Evolutionary conservation across 2,797 vertebrate species (phyloP), one percentile per base, ranked within the genome.

Genomic region (Microcaecilia unicolor): DNA sequence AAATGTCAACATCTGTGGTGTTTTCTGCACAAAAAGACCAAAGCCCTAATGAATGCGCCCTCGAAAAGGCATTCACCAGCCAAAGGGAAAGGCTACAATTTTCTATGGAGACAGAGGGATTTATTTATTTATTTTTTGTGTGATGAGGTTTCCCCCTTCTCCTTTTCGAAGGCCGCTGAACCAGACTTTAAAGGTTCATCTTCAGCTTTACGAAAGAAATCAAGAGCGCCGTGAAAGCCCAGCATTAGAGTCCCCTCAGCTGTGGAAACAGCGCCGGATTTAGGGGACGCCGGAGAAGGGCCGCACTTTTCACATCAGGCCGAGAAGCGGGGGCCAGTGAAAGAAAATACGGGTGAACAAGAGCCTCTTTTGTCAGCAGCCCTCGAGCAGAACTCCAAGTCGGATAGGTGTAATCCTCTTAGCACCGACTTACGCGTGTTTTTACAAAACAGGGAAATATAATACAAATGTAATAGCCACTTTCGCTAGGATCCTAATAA

Each of bases 1-100:
- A 86, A 87, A 85, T 83, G 89, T 87, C 91, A 89, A 88, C 93
- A 93, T 94, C 90, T 93, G 91, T 87, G 88, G 61, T 62, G 64
- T 63, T 75, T 70, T 75, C 75, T 76, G 76, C 78, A 77, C 81
- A 86, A 79, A 48, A 70, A 70, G 70, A 57, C 64, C 61, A 13
- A 28, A 49, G 61, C 51, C 41, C 58, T 64, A 63, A 76, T 83
- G 76, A 86, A 86, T 79, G 61, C 70, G 62, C 68, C 72, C 65
- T 74, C 54, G 58, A 62, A 61, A 61, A 70, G 74, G 68, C 72
- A 81, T 87, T 91, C 80, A 78, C 56, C 64, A 36, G 49, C 62
- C 58, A 75, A 76, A 77, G 84, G 77, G 81, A 87, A 86, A 83
- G 85, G 82, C 83, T 84, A 84, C 84, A 84, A 86, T 83, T 82